A percentile compares a stretch with the other conserved stretches of the same genome.
Evolutionary conservation across 2,113 vertebrate species (phyloP).

Genomic region (Dascyllus trimaculatus): DNA sequence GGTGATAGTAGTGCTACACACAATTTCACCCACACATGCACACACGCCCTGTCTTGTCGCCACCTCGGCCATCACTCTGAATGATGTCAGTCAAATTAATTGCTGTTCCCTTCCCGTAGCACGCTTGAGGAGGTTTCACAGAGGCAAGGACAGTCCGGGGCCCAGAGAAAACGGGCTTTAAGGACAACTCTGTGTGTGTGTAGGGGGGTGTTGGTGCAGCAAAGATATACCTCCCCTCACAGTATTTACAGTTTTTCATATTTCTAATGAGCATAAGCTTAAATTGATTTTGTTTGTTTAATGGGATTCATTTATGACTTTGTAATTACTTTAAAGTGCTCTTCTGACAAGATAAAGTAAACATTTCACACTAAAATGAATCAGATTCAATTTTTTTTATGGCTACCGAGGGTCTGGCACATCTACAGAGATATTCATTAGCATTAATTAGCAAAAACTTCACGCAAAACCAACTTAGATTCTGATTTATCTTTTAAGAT

Average conservation of each 20-base stretch:
- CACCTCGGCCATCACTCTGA: slow-evolving; percentile 77
- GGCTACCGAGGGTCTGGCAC: neutral
- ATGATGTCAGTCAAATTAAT: slow-evolving; percentile 83
- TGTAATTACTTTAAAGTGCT: neutral
- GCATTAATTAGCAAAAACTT: slow-evolving; percentile 1
- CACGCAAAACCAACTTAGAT: neutral
- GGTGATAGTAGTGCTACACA: slow-evolving; percentile 43
- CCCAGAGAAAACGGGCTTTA: slow-evolving; percentile 60
- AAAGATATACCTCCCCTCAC: slow-evolving; percentile 4
- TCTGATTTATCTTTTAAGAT: slow-evolving; percentile 10
- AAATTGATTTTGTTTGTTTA: slow-evolving; percentile 19
- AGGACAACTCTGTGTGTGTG: slow-evolving; percentile 51
- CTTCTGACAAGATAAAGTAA: neutral
- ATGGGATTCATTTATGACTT: neutral
- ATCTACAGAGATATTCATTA: slow-evolving; percentile 1
- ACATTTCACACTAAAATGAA: slow-evolving; percentile 11
- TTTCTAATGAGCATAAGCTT: slow-evolving; percentile 37
- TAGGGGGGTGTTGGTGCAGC: neutral
- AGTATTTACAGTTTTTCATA: slow-evolving; percentile 23
- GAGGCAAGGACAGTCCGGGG: slow-evolving; percentile 75
- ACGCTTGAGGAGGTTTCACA: slow-evolving; percentile 77
- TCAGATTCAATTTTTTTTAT: slow-evolving; percentile 17
- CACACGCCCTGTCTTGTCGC: slow-evolving; percentile 53
- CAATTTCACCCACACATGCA: slow-evolving; percentile 26
- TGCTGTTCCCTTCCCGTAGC: slow-evolving; percentile 73